Conservation (phyloP, 2,113 vertebrate genomes). For the Pheucticus melanocephalus region DNA sequence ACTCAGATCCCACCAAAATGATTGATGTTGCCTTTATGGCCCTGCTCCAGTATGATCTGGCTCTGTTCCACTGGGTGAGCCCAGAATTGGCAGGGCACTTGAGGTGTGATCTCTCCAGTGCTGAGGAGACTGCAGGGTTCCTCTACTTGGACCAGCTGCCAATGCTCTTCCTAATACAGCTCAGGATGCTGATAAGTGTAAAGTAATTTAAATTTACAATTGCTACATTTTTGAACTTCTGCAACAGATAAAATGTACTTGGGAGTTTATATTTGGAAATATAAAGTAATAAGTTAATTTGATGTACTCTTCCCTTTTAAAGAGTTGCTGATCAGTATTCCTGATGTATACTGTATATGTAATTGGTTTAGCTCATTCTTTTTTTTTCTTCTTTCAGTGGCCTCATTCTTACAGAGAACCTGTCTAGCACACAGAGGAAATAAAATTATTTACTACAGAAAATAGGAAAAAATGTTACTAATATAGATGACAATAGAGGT, state of each 20-base stretch:
- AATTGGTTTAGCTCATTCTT: not conserved
- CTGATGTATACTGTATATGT: not conserved
- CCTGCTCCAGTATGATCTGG: too few species aligned
- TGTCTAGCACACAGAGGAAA: not conserved
- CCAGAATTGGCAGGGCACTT: not conserved
- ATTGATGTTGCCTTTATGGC: not conserved
- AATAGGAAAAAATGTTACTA: not conserved
- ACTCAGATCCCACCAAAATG: not conserved
- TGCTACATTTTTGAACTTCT: not conserved
- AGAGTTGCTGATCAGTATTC: not conserved
- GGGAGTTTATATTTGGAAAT: not conserved
- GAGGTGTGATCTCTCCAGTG: not conserved
- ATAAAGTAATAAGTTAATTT: not conserved
- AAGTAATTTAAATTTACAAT: not conserved
- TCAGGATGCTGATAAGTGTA: not conserved
- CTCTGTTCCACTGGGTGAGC: not conserved
- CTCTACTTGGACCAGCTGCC: not conserved
- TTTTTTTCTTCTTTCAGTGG: not conserved
- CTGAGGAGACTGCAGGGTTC: not conserved
- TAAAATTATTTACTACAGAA: not conserved
- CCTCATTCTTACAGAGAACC: not conserved
- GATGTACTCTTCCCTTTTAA: not conserved
- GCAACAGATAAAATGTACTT: not conserved
- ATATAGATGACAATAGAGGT: not conserved
- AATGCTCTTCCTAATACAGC: not conserved